These are phyloP conservation scores for Tachina lurida DNA, from an alignment of 2,888 invertebrate species.

Conservation along the genomic window DNA sequence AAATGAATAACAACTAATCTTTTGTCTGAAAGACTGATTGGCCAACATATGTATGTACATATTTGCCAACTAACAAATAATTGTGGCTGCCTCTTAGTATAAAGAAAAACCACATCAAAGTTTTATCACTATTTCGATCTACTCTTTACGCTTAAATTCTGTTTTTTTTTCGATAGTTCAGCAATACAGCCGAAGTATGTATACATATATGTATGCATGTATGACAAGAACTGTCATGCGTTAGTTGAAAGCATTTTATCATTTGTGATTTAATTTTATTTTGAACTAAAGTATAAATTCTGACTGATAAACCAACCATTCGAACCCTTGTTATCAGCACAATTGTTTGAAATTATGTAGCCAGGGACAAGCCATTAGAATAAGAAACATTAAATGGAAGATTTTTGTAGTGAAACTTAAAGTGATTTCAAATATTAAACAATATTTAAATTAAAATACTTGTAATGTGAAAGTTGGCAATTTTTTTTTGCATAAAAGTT, in stretches of 20 bases:
- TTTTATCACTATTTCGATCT: conserved; percentile 29
- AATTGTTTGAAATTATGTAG: too few relatives aligned
- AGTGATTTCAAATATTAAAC: too few relatives aligned
- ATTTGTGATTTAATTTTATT: not conserved
- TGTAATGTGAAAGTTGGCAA: too few relatives aligned
- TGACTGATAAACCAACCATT: not conserved
- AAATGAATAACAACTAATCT: conserved; percentile 11
- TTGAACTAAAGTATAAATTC: not conserved
- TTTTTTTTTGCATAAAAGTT: too few relatives aligned
- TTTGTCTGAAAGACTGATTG: conserved; percentile 31
- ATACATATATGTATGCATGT: not conserved
- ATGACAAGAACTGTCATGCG: not conserved
- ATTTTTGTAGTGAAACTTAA: too few relatives aligned
- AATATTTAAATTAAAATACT: too few relatives aligned
- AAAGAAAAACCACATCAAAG: conserved; percentile 41
- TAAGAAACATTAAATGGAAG: too few relatives aligned
- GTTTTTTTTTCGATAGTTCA: conserved; percentile 17
- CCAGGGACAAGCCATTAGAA: too few relatives aligned
- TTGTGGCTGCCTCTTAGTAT: not conserved
- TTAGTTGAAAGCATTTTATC: not conserved
- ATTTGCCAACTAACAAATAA: conserved; percentile 21
- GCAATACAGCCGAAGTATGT: not conserved
- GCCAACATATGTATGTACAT: not conserved
- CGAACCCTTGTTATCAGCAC: not conserved
- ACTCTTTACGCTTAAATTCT: conserved; percentile 6